Evolutionary conservation across 2,888 invertebrate genomes (phyloP).

Genomic region (Punctoribates punctum): DNA sequence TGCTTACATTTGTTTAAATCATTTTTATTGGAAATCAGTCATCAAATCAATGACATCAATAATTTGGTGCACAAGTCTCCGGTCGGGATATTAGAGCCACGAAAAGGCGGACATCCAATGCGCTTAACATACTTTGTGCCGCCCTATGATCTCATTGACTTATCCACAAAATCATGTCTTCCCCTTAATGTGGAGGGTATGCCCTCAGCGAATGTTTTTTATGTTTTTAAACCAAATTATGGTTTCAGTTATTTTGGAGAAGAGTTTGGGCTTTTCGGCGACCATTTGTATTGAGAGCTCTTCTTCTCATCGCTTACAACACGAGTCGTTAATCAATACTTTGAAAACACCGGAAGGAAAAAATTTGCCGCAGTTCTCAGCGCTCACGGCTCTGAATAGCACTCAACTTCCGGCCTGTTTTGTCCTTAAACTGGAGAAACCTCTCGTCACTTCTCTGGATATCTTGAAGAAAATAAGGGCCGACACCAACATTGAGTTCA

Average conservation of each 20-base stretch:
- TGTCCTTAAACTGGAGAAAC: constrained; percentile 73
- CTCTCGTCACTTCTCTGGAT: constrained; percentile 77
- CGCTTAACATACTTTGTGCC: constrained; percentile 89
- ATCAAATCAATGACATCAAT: constrained; percentile 62
- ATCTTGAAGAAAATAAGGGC: constrained; percentile 66
- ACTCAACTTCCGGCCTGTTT: constrained; percentile 86
- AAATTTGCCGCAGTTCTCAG: constrained; percentile 74
- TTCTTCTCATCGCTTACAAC: constrained; percentile 76
- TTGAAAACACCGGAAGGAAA: constrained; percentile 67
- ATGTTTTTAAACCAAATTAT: too few relatives aligned
- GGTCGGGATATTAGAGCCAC: constrained; percentile 76
- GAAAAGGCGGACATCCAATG: constrained; percentile 86
- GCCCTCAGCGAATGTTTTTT: too few relatives aligned
- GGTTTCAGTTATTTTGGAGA: constrained; percentile 57
- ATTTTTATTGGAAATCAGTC: constrained; percentile 49
- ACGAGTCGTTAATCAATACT: constrained; percentile 54
- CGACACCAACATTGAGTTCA: constrained; percentile 53
- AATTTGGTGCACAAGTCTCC: constrained; percentile 81
- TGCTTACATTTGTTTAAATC: too few relatives aligned
- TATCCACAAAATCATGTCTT: constrained; percentile 67
- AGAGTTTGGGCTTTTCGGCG: constrained; percentile 76
- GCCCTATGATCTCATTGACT: constrained; percentile 82
- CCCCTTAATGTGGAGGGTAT: constrained; percentile 67
- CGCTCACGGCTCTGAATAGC: constrained; percentile 76
- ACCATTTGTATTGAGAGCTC: constrained; percentile 80